Percentiles rank a stretch among this genome's conserved stretches.
phyloP scores from a whole-genome alignment of 2,888 invertebrate genomes.

The Eilema sororculum region DNA sequence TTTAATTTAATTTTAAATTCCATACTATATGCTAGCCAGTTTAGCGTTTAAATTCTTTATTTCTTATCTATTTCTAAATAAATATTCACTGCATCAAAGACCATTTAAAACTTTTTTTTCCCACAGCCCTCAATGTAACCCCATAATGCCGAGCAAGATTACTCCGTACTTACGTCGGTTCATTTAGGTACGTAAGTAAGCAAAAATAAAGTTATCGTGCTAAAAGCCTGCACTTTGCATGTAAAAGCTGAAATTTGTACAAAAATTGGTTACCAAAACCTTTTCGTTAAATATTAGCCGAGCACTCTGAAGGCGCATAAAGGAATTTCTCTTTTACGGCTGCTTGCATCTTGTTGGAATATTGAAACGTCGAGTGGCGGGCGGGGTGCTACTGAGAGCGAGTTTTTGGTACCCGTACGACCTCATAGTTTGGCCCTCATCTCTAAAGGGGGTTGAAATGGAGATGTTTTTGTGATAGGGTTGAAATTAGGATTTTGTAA shows the following conservation, averaged over 20 bases:
- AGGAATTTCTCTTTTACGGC: constrained; percentile 64
- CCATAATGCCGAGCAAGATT: not conserved
- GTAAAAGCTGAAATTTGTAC: constrained; percentile 52
- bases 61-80: no score
- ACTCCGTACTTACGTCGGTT: not conserved
- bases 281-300: constrained; percentile 62
- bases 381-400: constrained; percentile 45
- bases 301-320: constrained; percentile 63
- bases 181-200: constrained; percentile 14
- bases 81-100: no score
- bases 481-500: no score
- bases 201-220: constrained; percentile 40
- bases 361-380: constrained; percentile 63
- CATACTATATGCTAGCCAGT: no score
- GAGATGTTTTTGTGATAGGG: no score
- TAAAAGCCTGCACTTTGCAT: constrained; percentile 54
- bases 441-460: not conserved
- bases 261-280: constrained; percentile 56
- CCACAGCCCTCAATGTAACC: not conserved
- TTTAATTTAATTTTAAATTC: no score
- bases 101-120: not conserved
- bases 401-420: not conserved
- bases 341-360: constrained; percentile 71
- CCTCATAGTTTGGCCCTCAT: not conserved
- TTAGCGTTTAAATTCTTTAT: no score